Percentiles rank a stretch among this genome's conserved stretches.
Conservation (phyloP, 2,888 invertebrate species). For the Epistrophella euchroma region DNA sequence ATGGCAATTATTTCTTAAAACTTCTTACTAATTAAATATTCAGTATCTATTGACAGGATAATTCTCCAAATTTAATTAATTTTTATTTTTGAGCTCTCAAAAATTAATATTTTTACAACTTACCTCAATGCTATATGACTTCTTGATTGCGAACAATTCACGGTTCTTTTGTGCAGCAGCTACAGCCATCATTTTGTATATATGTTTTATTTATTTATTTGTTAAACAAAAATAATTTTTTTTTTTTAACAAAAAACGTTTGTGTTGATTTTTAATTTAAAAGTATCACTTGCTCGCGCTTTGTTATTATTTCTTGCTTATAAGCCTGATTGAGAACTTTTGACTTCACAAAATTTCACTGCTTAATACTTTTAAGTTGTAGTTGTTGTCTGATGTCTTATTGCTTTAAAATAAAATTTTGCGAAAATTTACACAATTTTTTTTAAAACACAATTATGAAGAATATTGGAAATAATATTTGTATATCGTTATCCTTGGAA, state of each 20-base stretch:
- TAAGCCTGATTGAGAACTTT: constrained; percentile 71
- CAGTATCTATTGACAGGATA: not conserved
- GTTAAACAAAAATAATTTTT: constrained; percentile 80
- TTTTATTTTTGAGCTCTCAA: not conserved
- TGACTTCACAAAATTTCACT: constrained; percentile 73
- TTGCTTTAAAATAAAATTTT: constrained; percentile 61
- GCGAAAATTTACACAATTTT: constrained; percentile 58
- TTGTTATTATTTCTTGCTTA: constrained; percentile 28
- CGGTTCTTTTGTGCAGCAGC: constrained; percentile 97
- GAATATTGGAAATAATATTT: constrained; percentile 24
- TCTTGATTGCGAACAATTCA: constrained; percentile 98
- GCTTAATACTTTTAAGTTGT: constrained; percentile 59
- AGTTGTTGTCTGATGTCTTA: constrained; percentile 74
- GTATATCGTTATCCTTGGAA: constrained; percentile 67
- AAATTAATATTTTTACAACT: constrained; percentile 81
- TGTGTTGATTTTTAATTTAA: constrained; percentile 40
- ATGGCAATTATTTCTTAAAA: too few species aligned
- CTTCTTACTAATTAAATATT: not conserved
- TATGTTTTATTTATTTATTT: constrained; percentile 77
- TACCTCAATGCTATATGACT: constrained; percentile 98
- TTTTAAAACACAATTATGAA: constrained; percentile 52
- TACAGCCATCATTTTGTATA: constrained; percentile 90
- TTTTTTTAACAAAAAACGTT: constrained; percentile 76
- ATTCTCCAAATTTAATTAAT: not conserved
- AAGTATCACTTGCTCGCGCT: constrained; percentile 62